Evolutionary conservation across 2,888 invertebrate genomes (phyloP).

Genomic region (Chironomus riparius): DNA sequence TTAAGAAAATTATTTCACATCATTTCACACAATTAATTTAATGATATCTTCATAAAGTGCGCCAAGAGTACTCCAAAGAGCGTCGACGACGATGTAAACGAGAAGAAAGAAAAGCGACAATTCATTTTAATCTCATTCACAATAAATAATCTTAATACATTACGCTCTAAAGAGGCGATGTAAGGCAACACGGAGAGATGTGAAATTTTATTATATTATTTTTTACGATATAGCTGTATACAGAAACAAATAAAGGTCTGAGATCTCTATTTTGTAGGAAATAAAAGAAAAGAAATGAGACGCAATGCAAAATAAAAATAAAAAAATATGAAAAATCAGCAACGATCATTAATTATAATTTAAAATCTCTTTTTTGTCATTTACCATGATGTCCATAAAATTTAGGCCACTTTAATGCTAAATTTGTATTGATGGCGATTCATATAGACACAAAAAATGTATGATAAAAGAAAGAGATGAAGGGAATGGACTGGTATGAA

Average conservation of each 20-base stretch:
- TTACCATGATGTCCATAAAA: background rate
- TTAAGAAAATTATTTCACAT: conserved; percentile 14
- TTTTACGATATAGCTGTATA: too few species aligned
- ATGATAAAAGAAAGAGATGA: too few species aligned
- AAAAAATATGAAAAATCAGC: too few species aligned
- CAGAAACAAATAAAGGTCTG: too few species aligned
- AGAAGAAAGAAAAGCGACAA: background rate
- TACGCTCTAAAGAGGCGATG: background rate
- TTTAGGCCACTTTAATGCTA: conserved; percentile 19
- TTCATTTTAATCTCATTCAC: conserved; percentile 9
- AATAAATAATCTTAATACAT: background rate
- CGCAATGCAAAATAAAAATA: too few species aligned
- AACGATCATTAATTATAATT: conserved; percentile 14
- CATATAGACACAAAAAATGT: too few species aligned
- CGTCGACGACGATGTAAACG: background rate
- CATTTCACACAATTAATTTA: conserved; percentile 21
- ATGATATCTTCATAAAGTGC: conserved; percentile 7
- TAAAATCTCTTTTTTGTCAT: background rate
- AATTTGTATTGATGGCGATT: background rate
- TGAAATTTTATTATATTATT: too few species aligned
- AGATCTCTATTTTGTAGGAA: too few species aligned
- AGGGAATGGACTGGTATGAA: too few species aligned
- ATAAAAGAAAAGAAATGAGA: too few species aligned
- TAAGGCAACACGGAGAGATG: background rate
- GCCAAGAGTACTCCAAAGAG: too few species aligned